Evolutionary conservation across 1,140 invertebrate species (phyloP), one percentile per base, ranked within the genome.

Genomic region (Penaeus chinensis): DNA sequence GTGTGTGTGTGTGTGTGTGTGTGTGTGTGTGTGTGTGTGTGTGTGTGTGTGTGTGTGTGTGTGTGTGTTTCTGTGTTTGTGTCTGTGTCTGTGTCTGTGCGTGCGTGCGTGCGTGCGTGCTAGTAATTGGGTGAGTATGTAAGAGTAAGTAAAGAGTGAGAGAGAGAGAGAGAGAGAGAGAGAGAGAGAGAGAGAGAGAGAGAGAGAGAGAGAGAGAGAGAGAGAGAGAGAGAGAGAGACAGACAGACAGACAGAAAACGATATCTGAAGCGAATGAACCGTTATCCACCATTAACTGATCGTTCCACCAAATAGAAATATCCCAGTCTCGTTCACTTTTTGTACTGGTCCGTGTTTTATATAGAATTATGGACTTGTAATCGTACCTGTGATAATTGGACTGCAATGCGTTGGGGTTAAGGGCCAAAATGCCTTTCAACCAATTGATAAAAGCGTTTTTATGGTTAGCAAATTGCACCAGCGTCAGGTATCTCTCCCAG

Each of bases 11-110:
- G 37, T 11, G 20, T 79, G 60, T 79, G 60, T 54, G 60, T 47
- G 22, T 79, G 60, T 79, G 61, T 79, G 24, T 79, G 61, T 79
- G 24, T 79, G 27, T 79, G 24, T 79, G 24, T 61, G 61, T 79
- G 61, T 62, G 27, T 79, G 61, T 79, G 61, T 61, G 27, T 79
- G 61, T 61, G 24, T 61, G 61, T 62, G 11, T 79, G 24, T 61
- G 61, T 61, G 27, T 19, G 27, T 47, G 24, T 47, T 24, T 60
- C 20, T 22, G 22, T 60, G 32, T 32, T 0, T 32, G 32, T 32
- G 32, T 32, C 32, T 32, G 32, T 32, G 32, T 32, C 5, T 60
- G 24, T n/a, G 13, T 20, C n/a, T 54, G 24, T 54, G 54, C 19
- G 24, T 37, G 54, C 54, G 18, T 54, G 54, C 19, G 24, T 79